A percentile compares a stretch with the other conserved stretches of the same genome.
Conservation (phyloP, 2,888 invertebrate species). For the Coelogynopora nodosa region DNA sequence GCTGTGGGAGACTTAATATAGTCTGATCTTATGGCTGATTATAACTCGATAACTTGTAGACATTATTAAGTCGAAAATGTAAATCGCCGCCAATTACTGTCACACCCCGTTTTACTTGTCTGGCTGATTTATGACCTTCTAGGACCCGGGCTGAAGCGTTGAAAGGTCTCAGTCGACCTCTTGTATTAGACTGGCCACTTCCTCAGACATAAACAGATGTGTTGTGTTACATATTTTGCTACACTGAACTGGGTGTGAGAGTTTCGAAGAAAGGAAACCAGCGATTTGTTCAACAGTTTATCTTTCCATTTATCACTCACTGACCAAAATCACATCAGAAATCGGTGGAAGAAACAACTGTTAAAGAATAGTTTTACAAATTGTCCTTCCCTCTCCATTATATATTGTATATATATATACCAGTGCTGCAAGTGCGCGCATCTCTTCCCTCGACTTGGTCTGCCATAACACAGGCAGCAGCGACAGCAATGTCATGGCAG, state of each 20-base stretch:
- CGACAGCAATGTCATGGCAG: not conserved
- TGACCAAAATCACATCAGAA: not conserved
- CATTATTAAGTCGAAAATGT: not conserved
- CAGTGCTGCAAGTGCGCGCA: not conserved
- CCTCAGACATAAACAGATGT: slow-evolving; percentile 2
- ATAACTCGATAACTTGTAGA: not conserved
- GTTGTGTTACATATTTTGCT: not conserved
- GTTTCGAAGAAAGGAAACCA: not conserved
- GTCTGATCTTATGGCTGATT: too few species aligned
- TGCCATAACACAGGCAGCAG: not conserved
- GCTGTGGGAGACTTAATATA: too few species aligned
- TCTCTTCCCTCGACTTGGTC: not conserved
- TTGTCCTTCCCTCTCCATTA: too few species aligned
- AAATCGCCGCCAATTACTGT: slow-evolving; percentile 12
- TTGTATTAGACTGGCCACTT: not conserved
- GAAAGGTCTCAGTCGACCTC: not conserved
- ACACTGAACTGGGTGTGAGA: not conserved
- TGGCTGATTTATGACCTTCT: slow-evolving; percentile 16
- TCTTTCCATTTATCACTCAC: not conserved
- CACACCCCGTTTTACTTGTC: not conserved
- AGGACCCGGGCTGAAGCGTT: not conserved
- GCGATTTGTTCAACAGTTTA: slow-evolving; percentile 23
- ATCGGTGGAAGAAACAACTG: not conserved
- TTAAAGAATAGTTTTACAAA: not conserved
- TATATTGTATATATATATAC: too few species aligned